Conservation (phyloP, 2,797 vertebrate genomes). For the Arvicola amphibius region DNA sequence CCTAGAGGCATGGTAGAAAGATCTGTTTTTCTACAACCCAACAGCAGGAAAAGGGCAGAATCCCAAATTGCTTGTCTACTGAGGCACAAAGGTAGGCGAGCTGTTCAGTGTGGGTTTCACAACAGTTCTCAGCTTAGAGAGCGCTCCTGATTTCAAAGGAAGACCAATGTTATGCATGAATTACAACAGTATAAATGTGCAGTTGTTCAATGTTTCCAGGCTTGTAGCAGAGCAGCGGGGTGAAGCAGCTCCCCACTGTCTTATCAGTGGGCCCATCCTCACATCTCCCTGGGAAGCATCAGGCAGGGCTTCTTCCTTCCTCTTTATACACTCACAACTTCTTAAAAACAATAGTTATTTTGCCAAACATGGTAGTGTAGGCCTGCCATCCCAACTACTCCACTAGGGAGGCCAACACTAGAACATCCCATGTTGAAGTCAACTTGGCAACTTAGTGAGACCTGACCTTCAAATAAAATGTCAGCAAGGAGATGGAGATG, state of each 20-base stretch:
- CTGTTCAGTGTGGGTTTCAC: background rate
- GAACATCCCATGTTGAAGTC: background rate
- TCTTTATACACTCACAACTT: background rate
- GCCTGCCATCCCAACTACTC: background rate
- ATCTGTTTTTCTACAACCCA: background rate
- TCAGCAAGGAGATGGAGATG: background rate
- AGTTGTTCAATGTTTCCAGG: background rate
- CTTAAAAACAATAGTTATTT: background rate
- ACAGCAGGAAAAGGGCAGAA: background rate
- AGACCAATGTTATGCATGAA: background rate
- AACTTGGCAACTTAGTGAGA: background rate
- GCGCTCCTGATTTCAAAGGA: background rate
- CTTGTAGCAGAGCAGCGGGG: rapidly evolving
- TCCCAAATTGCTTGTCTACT: background rate
- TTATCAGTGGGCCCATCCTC: rapidly evolving
- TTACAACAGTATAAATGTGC: background rate
- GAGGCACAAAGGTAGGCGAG: background rate
- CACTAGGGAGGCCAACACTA: background rate
- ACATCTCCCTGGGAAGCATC: rapidly evolving
- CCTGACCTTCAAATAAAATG: background rate
- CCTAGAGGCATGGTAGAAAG: background rate
- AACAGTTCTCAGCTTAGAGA: background rate
- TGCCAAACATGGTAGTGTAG: background rate
- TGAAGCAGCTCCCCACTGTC: rapidly evolving
- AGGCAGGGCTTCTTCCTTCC: rapidly evolving